Evolutionary conservation across 2,113 vertebrate species (phyloP), one percentile per base, ranked within the genome.

Genomic region (Eleginops maclovinus): DNA sequence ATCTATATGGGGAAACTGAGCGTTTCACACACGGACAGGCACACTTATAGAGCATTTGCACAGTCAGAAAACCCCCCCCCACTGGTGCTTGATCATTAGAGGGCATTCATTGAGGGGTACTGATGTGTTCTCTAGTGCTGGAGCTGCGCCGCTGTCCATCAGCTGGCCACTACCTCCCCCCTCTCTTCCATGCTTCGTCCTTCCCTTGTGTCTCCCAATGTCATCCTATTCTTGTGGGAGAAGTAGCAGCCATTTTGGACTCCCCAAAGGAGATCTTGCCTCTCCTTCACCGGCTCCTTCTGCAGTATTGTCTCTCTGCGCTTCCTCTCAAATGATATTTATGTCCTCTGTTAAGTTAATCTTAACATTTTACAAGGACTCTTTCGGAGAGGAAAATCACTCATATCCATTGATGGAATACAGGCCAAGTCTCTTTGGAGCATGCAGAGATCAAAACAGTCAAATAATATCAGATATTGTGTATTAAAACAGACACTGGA

Each of bases 201-300:
- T 92, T 87, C 69, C 56, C 43, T 61, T 85, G 56, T 62, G 63
- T 53, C 77, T 47, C n/a, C 86, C 91, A 92, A 90, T 92, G 90
- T 93, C 91, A 90, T 83, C 56, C 83, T 81, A 75, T 71, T 71
- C 36, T 7, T 77, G 67, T 74, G 72, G 78, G 82, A 84, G 69
- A 83, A 79, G 79, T 28, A 74, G 85, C 83, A 82, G 86, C 86
- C 89, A 90, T 92, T 92, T 92, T 91, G 77, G 78, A 64, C 75
- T 89, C 82, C 79, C 86, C 49, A 61, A 88, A 83, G 72, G 64
- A 75, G 43, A 56, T 73, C 40, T 64, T 54, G 53, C 59, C 19
- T 73, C 4, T 6, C 17, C 63, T 64, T 31, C 19, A 44, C 41
- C 65, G 19, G 47, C 15, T 11, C 8, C 53, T 53, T 60, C 69